Evolutionary conservation across 2,113 vertebrate genomes (phyloP), one percentile per base, ranked within the genome.

Genomic region (Xyliphius kryptos): DNA sequence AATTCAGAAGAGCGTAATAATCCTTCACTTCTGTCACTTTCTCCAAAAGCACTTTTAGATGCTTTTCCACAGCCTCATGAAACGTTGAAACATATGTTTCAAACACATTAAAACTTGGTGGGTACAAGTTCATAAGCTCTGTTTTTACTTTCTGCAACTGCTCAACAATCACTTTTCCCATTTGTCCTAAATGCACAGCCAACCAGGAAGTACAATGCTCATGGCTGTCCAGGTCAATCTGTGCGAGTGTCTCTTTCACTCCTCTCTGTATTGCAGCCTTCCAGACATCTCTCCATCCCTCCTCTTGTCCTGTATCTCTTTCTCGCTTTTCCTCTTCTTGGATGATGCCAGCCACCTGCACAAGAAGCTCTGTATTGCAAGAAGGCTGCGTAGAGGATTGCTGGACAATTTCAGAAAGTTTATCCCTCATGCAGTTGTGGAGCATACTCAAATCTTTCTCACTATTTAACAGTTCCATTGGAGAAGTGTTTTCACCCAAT

Each of bases 301-400:
- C 12, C 0, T 67, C 63, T 3, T 82, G 74, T 20, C 0, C 52
- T 1, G 61, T 53, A n/a, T n/a, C n/a, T n/a, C n/a, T n/a, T n/a
- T n/a, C n/a, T n/a, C n/a, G n/a, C 66, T 56, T 73, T 67, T 87
- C 83, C 70, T 88, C 86, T 70, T 88, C 84, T 46, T 85, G 80
- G 54, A 89, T 80, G 56, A 88, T 82, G 0, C 67, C 60, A 12
- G 67, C 76, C 62, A 83, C 77, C 0, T 38, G 54, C 1, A 73
- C 56, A 71, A 87, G 74, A 43, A 85, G 74, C 1, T 8, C 69
- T 62, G 79, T 79, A 73, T 81, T 81, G 19, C 61, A 48, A 11
- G 72, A 71, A 0, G 73, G 64, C 17, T 69, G 20, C 2, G 69
- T 68, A 70, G 70, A 81, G 59, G 87, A 82, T 66, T 84, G 56